A percentile compares a stretch with the other conserved stretches of the same genome.
These are phyloP conservation scores for Bettongia penicillata DNA, from an alignment of 2,113 vertebrate genomes.

Conservation along the genomic window DNA sequence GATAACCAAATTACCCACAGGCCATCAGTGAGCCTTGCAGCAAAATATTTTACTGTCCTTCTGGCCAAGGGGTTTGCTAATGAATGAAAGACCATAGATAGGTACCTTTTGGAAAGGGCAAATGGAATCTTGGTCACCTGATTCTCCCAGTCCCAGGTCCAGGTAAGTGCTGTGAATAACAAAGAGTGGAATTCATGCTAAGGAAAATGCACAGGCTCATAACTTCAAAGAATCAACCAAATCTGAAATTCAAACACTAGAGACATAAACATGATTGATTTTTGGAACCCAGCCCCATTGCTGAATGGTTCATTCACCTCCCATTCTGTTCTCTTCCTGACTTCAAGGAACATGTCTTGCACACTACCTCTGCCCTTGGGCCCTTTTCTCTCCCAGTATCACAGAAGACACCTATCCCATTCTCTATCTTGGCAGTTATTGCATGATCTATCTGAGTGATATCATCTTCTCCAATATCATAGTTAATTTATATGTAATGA, in stretches of 20 bases:
- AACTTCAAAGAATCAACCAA: slow-evolving; percentile 63
- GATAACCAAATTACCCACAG: background rate
- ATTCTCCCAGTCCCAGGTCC: background rate
- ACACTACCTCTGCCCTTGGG: background rate
- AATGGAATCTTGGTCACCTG: slow-evolving; percentile 7
- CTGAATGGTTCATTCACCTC: background rate
- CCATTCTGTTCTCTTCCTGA: background rate
- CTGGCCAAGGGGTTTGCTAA: background rate
- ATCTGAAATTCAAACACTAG: slow-evolving; percentile 60
- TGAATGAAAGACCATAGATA: background rate
- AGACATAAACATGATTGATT: slow-evolving; percentile 54
- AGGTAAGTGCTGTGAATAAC: slow-evolving; percentile 45
- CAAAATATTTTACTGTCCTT: background rate
- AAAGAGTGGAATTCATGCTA: slow-evolving; percentile 49
- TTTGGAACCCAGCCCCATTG: slow-evolving; percentile 30
- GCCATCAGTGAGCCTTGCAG: background rate
- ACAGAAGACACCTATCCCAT: slow-evolving; percentile 60
- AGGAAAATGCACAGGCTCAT: slow-evolving; percentile 50
- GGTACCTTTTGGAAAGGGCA: background rate
- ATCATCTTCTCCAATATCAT: slow-evolving; percentile 50
- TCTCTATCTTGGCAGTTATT: slow-evolving; percentile 63
- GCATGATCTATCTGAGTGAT: slow-evolving; percentile 54
- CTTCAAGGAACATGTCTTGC: background rate
- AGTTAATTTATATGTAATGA: slow-evolving; percentile 71
- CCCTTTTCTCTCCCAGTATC: slow-evolving; percentile 36